Conservation (phyloP, 2,113 vertebrate species). For the Hippocampus abdominalis region DNA sequence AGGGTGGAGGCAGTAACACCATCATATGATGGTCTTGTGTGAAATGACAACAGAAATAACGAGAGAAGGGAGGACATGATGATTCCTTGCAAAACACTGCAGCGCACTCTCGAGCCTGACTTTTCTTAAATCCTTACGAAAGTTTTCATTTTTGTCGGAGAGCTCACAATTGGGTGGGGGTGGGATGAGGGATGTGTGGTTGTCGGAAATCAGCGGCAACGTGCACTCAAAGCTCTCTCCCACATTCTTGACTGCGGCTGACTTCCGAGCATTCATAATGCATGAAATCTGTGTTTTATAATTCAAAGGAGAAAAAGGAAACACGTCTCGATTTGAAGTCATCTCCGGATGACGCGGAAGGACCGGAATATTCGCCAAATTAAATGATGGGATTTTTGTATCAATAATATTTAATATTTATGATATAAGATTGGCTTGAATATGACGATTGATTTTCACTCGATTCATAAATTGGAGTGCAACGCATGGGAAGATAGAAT, state of each 20-base stretch:
- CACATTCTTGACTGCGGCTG: slow-evolving; percentile 52
- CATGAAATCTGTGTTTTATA: slow-evolving; percentile 61
- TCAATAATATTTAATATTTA: not conserved
- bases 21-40: slow-evolving; percentile 40
- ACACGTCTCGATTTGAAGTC: slow-evolving; percentile 45
- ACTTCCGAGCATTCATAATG: slow-evolving; percentile 62
- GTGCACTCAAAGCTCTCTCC: slow-evolving; percentile 39
- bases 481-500: not conserved
- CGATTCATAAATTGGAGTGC: not conserved
- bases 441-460: not conserved
- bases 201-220: slow-evolving; percentile 34
- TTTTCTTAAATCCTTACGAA: slow-evolving; percentile 21
- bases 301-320: slow-evolving; percentile 62
- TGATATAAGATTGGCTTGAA: not conserved
- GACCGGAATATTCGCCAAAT: not conserved
- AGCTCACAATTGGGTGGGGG: slow-evolving; percentile 16
- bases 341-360: not conserved
- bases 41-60: slow-evolving; percentile 3
- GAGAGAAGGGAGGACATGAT: not conserved
- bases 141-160: slow-evolving; percentile 19
- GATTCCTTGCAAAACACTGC: not conserved
- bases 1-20: not conserved
- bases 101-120: not conserved
- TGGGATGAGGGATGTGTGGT: not conserved
- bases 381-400: not conserved